Evolutionary conservation across 2,113 vertebrate species (phyloP).

Genomic region (Menura novaehollandiae): DNA sequence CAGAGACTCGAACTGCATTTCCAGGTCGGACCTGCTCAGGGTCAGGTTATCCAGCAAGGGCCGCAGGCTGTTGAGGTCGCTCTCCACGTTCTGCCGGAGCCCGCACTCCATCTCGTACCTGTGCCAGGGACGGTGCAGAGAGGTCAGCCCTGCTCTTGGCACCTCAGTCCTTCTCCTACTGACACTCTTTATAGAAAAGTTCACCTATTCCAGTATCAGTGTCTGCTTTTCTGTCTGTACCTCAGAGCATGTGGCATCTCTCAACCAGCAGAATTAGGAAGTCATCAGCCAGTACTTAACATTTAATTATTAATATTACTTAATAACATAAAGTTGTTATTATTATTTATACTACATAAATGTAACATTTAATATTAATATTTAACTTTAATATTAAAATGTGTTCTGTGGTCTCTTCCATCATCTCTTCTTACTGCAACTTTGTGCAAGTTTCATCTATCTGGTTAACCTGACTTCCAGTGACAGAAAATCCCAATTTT

Average conservation of each 20-base stretch:
- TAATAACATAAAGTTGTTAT: background rate
- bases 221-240: background rate
- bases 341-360: background rate
- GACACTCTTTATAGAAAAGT: background rate
- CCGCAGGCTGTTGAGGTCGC: conserved; percentile 77
- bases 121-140: background rate
- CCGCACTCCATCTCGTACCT: conserved; percentile 83
- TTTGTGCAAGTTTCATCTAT: background rate
- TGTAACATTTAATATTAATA: background rate
- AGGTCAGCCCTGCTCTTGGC: background rate
- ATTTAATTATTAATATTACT: background rate
- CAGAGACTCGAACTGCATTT: conserved; percentile 86
- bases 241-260: background rate
- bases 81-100: conserved; percentile 80
- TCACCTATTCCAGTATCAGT: background rate
- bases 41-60: conserved; percentile 85
- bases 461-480: background rate
- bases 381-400: background rate
- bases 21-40: conserved; percentile 74
- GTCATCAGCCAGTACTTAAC: background rate
- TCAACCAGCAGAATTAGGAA: background rate
- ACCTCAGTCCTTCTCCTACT: background rate
- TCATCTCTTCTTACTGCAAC: background rate
- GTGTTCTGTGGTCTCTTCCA: background rate
- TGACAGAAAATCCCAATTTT: background rate